Evolutionary conservation across 1,140 invertebrate species (phyloP).

Genomic region (Hylaeus volcanicus): DNA sequence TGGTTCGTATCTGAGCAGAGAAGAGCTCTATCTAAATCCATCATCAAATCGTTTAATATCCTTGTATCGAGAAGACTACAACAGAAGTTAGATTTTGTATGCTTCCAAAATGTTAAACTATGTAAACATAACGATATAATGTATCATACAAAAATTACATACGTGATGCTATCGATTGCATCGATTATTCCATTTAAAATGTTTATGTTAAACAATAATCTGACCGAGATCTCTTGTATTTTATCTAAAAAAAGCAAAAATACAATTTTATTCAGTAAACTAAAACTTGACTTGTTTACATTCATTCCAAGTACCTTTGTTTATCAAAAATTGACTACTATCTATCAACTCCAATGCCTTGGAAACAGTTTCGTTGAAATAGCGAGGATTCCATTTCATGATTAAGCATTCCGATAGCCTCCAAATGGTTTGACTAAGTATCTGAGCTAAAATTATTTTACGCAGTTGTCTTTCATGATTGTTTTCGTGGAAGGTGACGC

Average conservation of each 20-base stretch:
- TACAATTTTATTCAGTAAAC: constrained; percentile 16
- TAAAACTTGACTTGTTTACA: neutral
- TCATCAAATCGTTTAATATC: constrained; percentile 73
- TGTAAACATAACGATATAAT: constrained; percentile 23
- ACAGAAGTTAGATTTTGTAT: constrained; percentile 25
- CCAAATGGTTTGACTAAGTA: constrained; percentile 72
- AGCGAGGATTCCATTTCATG: constrained; percentile 72
- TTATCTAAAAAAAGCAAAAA: constrained; percentile 52
- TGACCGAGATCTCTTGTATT: constrained; percentile 48
- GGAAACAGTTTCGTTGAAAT: constrained; percentile 65
- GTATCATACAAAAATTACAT: constrained; percentile 32
- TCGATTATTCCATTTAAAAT: constrained; percentile 63
- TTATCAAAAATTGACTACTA: constrained; percentile 36
- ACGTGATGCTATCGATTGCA: constrained; percentile 58
- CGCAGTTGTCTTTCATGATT: constrained; percentile 43
- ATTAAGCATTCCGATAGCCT: constrained; percentile 74
- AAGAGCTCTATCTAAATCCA: constrained; percentile 71
- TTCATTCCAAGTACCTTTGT: constrained; percentile 65
- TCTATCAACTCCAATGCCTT: constrained; percentile 60
- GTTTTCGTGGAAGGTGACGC: constrained; percentile 11
- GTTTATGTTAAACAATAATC: constrained; percentile 44
- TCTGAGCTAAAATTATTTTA: constrained; percentile 67
- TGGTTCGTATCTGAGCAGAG: constrained; percentile 67
- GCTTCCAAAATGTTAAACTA: neutral
- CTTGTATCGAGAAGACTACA: constrained; percentile 69